Evolutionary conservation across 2,888 invertebrate genomes (phyloP).

Genomic region (Galerucella pusilla): DNA sequence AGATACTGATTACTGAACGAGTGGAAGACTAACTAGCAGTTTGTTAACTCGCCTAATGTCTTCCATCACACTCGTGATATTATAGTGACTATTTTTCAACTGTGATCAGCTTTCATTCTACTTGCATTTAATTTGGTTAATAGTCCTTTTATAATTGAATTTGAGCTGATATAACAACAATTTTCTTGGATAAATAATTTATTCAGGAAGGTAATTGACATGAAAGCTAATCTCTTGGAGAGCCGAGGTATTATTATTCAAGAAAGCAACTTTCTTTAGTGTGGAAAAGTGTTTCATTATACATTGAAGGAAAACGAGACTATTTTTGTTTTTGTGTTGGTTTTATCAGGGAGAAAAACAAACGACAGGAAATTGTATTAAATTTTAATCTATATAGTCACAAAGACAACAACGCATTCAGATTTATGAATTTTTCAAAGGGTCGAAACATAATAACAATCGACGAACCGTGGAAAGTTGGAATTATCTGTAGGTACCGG

Average conservation of each 20-base stretch:
- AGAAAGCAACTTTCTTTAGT: background rate
- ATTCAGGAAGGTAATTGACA: slow-evolving; percentile 11
- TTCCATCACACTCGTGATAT: too few species aligned
- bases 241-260: background rate
- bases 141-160: background rate
- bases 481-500: background rate
- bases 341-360: background rate
- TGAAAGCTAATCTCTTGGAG: background rate
- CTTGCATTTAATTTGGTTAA: background rate
- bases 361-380: background rate
- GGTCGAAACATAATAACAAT: background rate
- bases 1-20: too few species aligned
- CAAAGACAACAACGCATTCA: background rate
- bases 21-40: too few species aligned
- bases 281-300: slow-evolving; percentile 15
- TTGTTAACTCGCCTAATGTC: too few species aligned
- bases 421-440: background rate
- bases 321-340: slow-evolving; percentile 7
- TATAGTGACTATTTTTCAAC: too few species aligned
- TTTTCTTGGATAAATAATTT: background rate
- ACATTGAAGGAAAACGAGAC: background rate
- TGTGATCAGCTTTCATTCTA: background rate
- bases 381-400: slow-evolving; percentile 9
- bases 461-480: too few species aligned
- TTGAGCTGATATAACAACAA: background rate